phyloP scores from a whole-genome alignment of 1,140 invertebrate genomes.

The Portunus trituberculatus region DNA sequence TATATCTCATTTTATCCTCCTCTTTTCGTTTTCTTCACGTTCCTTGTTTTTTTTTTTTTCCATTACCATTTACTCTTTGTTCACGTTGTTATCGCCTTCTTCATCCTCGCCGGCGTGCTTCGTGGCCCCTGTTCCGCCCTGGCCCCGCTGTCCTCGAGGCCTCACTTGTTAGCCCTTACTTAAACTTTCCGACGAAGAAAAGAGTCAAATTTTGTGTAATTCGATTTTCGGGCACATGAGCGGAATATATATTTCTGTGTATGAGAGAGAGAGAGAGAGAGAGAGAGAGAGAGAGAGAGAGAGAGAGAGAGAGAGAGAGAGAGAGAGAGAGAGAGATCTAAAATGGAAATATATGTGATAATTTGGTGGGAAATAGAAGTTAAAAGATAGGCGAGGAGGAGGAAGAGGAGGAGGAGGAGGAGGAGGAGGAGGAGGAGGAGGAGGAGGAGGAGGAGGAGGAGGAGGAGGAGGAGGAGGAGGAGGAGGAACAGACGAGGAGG shows the following conservation, averaged over 20 bases:
- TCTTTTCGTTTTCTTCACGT: no score
- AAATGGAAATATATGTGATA: no score
- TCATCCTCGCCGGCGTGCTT: no score
- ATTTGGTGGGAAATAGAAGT: no score
- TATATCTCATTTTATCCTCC: no score
- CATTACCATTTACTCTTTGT: no score
- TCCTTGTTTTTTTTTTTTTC: no score
- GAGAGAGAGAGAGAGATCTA: no score
- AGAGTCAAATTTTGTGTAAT: conserved; percentile 14
- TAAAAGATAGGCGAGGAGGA: background rate
- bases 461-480: background rate
- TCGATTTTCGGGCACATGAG: background rate
- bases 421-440: background rate
- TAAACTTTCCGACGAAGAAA: background rate
- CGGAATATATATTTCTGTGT: background rate
- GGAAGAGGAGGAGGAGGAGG: background rate
- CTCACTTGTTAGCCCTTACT: background rate
- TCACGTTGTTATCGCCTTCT: no score
- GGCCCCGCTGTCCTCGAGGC: background rate
- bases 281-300: no score
- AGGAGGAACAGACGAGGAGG: background rate
- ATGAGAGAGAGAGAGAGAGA: background rate
- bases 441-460: background rate
- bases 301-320: no score
- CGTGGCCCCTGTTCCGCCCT: no score